Evolutionary conservation across 2,113 vertebrate genomes (phyloP), one percentile per base, ranked within the genome.

Genomic region (Sialia sialis): DNA sequence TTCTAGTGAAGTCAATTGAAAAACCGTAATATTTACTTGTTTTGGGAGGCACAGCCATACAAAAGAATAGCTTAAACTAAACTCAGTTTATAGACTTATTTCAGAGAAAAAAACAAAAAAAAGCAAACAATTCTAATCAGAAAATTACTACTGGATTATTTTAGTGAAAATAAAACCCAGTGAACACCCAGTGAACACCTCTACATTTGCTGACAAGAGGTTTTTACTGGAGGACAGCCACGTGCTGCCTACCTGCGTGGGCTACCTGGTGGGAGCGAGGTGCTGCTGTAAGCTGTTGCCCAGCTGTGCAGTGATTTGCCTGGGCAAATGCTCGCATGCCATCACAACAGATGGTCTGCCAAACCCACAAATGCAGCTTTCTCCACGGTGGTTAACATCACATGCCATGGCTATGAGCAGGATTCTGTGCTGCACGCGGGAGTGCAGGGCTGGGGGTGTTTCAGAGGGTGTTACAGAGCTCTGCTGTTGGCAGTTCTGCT

Each of bases 361-460:
- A 90, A 91, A 85, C 6, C 54, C 82, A 63, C n/a, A 9, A 16
- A 39, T 5, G 8, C 26, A 23, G 20, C 52, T 87, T 44, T 84
- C 64, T 21, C 44, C 64, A 10, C 1, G 2, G 55, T 19, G 63
- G 48, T 51, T 78, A 19, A 22, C 43, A 11, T 0, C 10, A 7
- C 76, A 60, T 38, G 73, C 67, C 67, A 66, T 0, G 22, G 41
- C 32, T 2, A 6, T 14, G 52, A 87, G 60, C 29, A 30, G 56
- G 39, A 27, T 10, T 41, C 55, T 46, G 54, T 8, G 9, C n/a
- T 29, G 75, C 72, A 64, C 0, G 0, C 48, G 64, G 32, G 29
- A 41, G 26, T 0, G 18, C 39, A 49, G 1, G 2, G 4, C 64
- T 9, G 15, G 36, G 52, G 48, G 49, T n/a, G n/a, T n/a, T n/a